Evolutionary conservation across 1,140 invertebrate species (phyloP), one percentile per base, ranked within the genome.

Genomic region (Achroia grisella): DNA sequence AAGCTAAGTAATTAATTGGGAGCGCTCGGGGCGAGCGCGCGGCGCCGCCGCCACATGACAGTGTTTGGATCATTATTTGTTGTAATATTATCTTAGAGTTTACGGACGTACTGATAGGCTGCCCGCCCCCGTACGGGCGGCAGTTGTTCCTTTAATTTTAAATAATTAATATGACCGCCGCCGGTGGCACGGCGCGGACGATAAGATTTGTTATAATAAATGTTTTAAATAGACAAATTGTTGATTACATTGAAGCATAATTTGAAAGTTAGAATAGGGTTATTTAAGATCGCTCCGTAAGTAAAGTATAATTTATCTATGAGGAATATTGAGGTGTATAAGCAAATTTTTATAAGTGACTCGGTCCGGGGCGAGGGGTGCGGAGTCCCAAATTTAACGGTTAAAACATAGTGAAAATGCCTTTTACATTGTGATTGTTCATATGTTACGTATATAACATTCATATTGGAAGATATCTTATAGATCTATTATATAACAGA

Each of bases 281-380:
- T 81, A 81, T 81, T 76, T 82, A 82, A 84, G 76, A 79, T 80
- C 71, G 80, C 72, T 79, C 80, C 80, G 58, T 84, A 80, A 84
- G 75, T 80, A 71, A 82, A 74, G 58, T 78, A 83, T 84, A 81
- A 81, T 81, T 80, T 81, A 80, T 78, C 70, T 73, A 76, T 71
- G 71, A 73, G 56, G 63, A 72, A 59, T 71, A 75, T 64, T 61
- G 72, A 77, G 61, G 64, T 65, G 54, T 73, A 52, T 64, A 76
- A 76, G 70, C 64, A 66, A 71, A 59, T 64, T 65, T 23, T 23
- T 70, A 71, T 79, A 75, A 77, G 72, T 59, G 67, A 71, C 57
- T 66, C 67, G 74, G 67, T 71, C 62, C 69, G 68, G 23, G 51
- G 63, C 73, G 73, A 71, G 64, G 62, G 75, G 75, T 74, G 79